A percentile compares a stretch with the other conserved stretches of the same genome.
Evolutionary conservation across 1,140 invertebrate species (phyloP).

Genomic region (Plutomurus gul): DNA sequence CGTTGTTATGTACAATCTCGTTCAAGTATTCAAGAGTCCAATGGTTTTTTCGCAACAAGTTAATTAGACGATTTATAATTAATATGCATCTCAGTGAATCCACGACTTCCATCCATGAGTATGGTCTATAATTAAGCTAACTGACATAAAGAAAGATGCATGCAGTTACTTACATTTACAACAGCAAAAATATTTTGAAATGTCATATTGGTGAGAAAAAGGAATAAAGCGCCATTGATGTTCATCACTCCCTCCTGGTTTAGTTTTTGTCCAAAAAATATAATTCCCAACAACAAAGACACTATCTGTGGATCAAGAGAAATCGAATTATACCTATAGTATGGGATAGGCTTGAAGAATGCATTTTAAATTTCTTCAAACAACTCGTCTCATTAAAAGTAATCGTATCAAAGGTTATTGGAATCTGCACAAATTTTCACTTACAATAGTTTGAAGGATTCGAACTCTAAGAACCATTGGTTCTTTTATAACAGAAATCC

Average conservation of each 20-base stretch:
- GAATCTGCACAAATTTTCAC: background rate
- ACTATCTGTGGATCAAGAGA: slow-evolving; percentile 71
- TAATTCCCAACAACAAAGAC: slow-evolving; percentile 79
- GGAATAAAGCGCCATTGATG: slow-evolving; percentile 93
- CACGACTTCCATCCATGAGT: too few relatives aligned
- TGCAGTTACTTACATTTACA: slow-evolving; percentile 72
- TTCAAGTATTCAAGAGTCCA: too few relatives aligned
- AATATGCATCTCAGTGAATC: too few relatives aligned
- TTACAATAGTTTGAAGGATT: slow-evolving; percentile 84
- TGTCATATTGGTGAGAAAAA: slow-evolving; percentile 90
- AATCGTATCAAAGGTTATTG: slow-evolving; percentile 7
- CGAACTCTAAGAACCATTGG: slow-evolving; percentile 86
- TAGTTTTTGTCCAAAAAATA: slow-evolving; percentile 83
- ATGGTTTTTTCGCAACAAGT: too few relatives aligned
- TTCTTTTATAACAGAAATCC: slow-evolving; percentile 84
- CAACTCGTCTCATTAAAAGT: too few relatives aligned
- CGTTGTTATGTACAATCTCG: too few relatives aligned
- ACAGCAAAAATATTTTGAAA: slow-evolving; percentile 90
- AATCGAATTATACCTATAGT: background rate
- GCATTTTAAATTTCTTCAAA: too few relatives aligned
- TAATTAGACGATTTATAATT: too few relatives aligned
- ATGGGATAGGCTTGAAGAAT: too few relatives aligned
- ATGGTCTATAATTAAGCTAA: background rate
- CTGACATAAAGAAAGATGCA: too few relatives aligned
- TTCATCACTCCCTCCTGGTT: slow-evolving; percentile 91